Evolutionary conservation across 2,888 invertebrate species (phyloP).

Genomic region (Pteria penguin): DNA sequence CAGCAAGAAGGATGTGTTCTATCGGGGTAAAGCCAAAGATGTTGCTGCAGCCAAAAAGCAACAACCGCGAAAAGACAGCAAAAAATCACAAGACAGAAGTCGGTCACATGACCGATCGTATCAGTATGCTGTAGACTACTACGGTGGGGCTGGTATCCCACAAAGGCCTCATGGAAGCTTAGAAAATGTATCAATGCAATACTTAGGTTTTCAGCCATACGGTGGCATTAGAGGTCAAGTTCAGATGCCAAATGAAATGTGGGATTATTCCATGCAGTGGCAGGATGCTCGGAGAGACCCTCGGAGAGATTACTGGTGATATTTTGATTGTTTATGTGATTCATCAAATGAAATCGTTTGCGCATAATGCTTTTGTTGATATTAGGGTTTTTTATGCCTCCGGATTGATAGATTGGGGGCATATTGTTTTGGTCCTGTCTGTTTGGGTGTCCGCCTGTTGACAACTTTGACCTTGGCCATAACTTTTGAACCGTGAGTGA

Average conservation of each 20-base stretch:
- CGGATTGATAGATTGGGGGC: too few relatives aligned
- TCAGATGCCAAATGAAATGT: not conserved
- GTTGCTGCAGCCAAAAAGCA: not conserved
- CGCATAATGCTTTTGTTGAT: too few relatives aligned
- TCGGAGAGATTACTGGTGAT: not conserved
- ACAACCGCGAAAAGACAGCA: not conserved
- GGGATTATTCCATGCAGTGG: not conserved
- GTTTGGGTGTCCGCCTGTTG: too few relatives aligned
- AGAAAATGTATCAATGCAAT: constrained; percentile 29
- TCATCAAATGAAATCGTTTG: too few relatives aligned
- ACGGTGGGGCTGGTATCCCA: not conserved
- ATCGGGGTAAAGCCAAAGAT: not conserved
- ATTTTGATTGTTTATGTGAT: not conserved
- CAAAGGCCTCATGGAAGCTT: constrained; percentile 6
- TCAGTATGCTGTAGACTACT: constrained; percentile 2
- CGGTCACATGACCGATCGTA: not conserved
- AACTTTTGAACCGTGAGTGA: too few relatives aligned
- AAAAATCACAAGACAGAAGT: not conserved
- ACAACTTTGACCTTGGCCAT: too few relatives aligned
- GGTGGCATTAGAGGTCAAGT: constrained; percentile 6
- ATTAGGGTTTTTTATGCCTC: too few relatives aligned
- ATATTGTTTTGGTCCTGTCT: too few relatives aligned
- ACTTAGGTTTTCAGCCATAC: constrained; percentile 26
- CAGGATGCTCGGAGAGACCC: not conserved
- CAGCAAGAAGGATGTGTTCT: not conserved